Conservation (phyloP, 2,797 vertebrate species). For the Acanthis flammea region DNA sequence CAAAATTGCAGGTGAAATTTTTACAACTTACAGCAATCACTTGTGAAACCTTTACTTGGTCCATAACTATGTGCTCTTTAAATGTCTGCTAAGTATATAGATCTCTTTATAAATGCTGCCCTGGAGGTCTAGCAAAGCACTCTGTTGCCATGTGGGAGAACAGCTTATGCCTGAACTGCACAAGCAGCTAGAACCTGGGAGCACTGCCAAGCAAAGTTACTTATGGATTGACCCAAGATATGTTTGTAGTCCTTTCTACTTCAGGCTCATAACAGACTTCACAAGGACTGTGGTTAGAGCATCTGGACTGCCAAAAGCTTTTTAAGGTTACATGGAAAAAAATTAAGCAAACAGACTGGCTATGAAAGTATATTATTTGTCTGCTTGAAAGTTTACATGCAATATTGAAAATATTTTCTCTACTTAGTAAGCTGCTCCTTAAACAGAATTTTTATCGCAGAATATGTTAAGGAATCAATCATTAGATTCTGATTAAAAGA, state of each 20-base stretch:
- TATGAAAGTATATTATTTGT: constrained; percentile 51
- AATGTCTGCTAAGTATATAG: background rate
- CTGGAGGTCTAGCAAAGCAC: background rate
- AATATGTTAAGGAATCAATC: background rate
- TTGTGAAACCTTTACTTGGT: background rate
- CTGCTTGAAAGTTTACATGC: constrained; percentile 36
- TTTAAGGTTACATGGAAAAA: constrained; percentile 57
- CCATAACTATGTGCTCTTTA: background rate
- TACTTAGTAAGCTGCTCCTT: constrained; percentile 1
- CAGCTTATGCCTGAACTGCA: background rate
- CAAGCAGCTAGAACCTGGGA: constrained; percentile 6
- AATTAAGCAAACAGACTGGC: constrained; percentile 50
- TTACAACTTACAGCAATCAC: background rate
- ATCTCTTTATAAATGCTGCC: background rate
- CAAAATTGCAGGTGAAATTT: background rate
- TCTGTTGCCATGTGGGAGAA: background rate
- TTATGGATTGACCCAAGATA: constrained; percentile 31
- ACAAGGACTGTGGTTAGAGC: constrained; percentile 63
- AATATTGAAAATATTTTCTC: background rate
- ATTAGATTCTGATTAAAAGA: background rate
- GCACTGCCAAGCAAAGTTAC: constrained; percentile 36
- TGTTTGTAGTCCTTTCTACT: constrained; percentile 34
- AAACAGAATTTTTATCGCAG: background rate
- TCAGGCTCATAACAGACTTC: constrained; percentile 70
- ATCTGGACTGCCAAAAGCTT: constrained; percentile 47